Base-by-base conservation (phyloP, 2,113 vertebrate species). In the Labeo catla region DNA sequence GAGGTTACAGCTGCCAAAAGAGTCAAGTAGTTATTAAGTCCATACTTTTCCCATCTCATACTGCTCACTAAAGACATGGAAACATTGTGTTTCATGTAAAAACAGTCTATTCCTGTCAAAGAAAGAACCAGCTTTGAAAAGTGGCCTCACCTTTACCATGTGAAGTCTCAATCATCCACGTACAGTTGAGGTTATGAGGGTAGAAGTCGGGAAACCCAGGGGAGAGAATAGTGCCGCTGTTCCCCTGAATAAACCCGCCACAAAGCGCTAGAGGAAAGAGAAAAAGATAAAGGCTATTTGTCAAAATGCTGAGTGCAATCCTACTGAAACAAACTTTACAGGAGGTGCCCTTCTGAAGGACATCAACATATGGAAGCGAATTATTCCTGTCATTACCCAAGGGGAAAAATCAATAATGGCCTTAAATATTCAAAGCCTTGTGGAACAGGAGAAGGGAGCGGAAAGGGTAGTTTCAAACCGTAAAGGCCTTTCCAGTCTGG, bases 171-270 rank as follows among this genome's bases (percentile, higher is more conserved):
- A 99, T 98, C 0, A 97, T 93, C 98, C 98, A 99, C 0, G 98
- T 99, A 92, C 98, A 99, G 93, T 99, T 99, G 92, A 99, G 91
- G 93, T 99, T 99, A 93, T 99, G 99, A 1, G 98, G 98, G 91
- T 99, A 99, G 91, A 99, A 99, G 89, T 99, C 98, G 21, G 98
- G 98, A 88, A 99, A 99, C 19, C 98, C 97, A 6, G 98, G 98
- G 4, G 98, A 99, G 54, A 99, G 91, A 91, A 99, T 97, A 90
- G 98, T 99, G 23, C 98, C 98, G 3, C 93, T 93, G 92, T 97
- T 97, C 66, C 96, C 97, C 89, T 96, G 97, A 86, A 99, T 97
- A 89, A 98, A 99, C 61, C 98, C 98, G 45, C 98, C 98, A n/a
- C 98, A 99, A 0, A 99, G 94, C 6, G 98, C 98, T 99, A 91